Percentiles rank a stretch among this genome's conserved stretches.
Conservation (phyloP, 1,140 invertebrate species). For the Teleopsis dalmanni region DNA sequence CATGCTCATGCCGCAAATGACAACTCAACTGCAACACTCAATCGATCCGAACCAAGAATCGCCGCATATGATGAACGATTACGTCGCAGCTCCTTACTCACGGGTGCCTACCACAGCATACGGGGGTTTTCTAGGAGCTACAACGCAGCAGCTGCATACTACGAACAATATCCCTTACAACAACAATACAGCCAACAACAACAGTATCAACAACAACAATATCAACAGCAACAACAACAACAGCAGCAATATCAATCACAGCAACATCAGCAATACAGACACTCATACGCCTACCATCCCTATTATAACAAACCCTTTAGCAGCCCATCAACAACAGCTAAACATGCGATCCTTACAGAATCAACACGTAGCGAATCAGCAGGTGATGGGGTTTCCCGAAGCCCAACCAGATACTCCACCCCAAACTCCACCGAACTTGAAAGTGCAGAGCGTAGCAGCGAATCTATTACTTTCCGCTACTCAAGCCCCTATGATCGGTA, state of each 20-base stretch:
- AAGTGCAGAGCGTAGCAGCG: constrained; percentile 64
- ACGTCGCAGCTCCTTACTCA: constrained; percentile 47
- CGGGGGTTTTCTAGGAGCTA: constrained; percentile 49
- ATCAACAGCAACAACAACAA: constrained; percentile 18
- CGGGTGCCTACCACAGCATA: constrained; percentile 45
- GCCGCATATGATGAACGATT: constrained; percentile 25
- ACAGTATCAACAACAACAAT: constrained; percentile 16
- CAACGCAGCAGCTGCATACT: constrained; percentile 41
- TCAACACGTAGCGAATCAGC: constrained; percentile 37
- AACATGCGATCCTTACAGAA: constrained; percentile 17
- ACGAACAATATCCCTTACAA: constrained; percentile 38
- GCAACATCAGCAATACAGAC: constrained; percentile 18
- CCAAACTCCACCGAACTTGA: constrained; percentile 87
- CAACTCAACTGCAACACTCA: constrained; percentile 14
- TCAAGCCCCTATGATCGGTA: constrained; percentile 50
- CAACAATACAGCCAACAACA: constrained; percentile 27
- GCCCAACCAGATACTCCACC: constrained; percentile 83
- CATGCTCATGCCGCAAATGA: constrained; percentile 15
- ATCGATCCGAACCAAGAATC: constrained; percentile 23
- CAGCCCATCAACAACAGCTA: constrained; percentile 20
- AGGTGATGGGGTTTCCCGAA: constrained; percentile 68
- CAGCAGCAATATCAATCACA: constrained; percentile 11
- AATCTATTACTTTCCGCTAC: constrained; percentile 51
- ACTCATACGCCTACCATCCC: constrained; percentile 38
- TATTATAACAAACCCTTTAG: constrained; percentile 26